Percentiles rank a stretch among this genome's conserved stretches.
Evolutionary conservation across 92 coral and sea anemone species (phyloP).

Genomic region (Chrysogorgia sp.): DNA sequence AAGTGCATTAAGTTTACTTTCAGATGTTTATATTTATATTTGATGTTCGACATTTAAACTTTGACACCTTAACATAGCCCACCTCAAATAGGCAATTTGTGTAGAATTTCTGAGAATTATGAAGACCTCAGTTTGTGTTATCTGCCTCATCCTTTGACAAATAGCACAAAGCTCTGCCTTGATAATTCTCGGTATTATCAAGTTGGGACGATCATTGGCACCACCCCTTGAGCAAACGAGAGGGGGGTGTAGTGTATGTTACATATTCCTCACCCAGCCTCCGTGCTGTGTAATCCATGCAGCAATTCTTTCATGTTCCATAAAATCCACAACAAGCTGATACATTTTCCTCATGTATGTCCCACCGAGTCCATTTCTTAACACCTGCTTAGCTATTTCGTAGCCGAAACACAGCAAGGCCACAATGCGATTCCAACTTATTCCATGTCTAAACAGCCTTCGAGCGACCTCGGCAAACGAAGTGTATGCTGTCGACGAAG

Average conservation of each 20-base stretch:
- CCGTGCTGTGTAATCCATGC: constrained; percentile 92
- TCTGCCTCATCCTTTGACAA: no score
- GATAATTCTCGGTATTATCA: no score
- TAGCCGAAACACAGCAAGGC: constrained; percentile 95
- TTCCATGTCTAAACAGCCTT: constrained; percentile 86
- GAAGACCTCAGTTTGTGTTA: no score
- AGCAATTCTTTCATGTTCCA: constrained; percentile 90
- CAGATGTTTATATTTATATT: no score
- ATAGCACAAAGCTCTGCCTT: no score
- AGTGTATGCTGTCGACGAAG: constrained; percentile 90
- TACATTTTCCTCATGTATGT: constrained; percentile 89
- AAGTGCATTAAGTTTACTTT: no score
- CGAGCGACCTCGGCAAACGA: constrained; percentile 95
- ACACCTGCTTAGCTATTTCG: constrained; percentile 87
- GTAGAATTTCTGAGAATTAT: no score
- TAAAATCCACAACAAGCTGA: constrained; percentile 90
- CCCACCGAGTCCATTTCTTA: constrained; percentile 92
- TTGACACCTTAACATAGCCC: no score
- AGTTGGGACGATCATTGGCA: no score
- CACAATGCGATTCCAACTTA: constrained; percentile 92
- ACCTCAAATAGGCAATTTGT: no score
- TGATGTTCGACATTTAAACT: no score
- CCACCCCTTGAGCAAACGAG: no score
- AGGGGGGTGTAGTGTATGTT: neutral
- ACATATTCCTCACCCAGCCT: constrained; percentile 89